Evolutionary conservation across 2,113 vertebrate genomes (phyloP).

Genomic region (Gallinago media): DNA sequence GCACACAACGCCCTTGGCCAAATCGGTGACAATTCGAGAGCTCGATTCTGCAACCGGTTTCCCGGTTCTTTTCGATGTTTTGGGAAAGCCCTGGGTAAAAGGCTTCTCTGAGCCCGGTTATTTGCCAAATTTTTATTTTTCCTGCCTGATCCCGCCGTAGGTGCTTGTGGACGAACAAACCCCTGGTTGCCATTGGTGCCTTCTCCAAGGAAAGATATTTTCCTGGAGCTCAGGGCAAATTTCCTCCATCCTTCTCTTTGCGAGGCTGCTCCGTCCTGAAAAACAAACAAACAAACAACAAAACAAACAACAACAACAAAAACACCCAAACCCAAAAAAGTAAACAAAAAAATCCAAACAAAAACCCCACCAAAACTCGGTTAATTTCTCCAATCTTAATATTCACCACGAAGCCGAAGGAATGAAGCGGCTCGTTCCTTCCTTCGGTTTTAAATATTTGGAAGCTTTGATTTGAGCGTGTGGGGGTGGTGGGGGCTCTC

Average conservation of each 20-base stretch:
- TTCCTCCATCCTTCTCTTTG: neutral
- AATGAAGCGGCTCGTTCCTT: neutral
- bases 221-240: neutral
- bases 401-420: neutral
- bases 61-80: neutral
- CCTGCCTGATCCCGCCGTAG: neutral
- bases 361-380: no score
- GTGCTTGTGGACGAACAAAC: neutral
- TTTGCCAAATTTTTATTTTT: neutral
- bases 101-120: rapidly evolving
- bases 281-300: neutral
- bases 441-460: neutral
- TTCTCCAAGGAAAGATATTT: neutral
- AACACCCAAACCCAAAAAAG: no score
- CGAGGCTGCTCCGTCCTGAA: neutral
- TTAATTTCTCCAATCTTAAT: neutral
- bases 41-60: neutral
- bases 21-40: neutral
- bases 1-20: rapidly evolving
- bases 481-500: neutral
- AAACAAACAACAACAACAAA: no score
- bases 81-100: neutral
- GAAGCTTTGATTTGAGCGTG: neutral
- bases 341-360: no score
- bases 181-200: neutral